Percentiles rank a stretch among this genome's conserved stretches.
phyloP scores from a whole-genome alignment of 2,113 vertebrate genomes.

The Seriola rivoliana region DNA sequence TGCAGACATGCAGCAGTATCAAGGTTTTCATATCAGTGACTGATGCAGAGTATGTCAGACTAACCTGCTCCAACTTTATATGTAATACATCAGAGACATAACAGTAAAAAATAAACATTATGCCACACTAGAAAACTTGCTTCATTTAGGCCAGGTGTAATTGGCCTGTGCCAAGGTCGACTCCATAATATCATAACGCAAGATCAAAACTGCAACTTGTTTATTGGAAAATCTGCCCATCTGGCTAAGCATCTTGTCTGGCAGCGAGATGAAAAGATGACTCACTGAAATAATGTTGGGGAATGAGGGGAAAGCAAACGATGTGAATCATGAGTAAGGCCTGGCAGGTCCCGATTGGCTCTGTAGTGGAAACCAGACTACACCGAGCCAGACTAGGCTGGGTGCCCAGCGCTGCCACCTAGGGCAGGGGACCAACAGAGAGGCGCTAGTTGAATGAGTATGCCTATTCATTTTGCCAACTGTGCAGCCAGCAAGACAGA shows the following conservation, averaged over 20 bases:
- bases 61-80: slow-evolving; percentile 18
- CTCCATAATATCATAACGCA: slow-evolving; percentile 56
- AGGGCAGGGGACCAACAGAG: slow-evolving; percentile 68
- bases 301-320: slow-evolving; percentile 63
- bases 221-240: slow-evolving; percentile 75
- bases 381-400: slow-evolving; percentile 66
- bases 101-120: slow-evolving; percentile 5
- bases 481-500: slow-evolving; percentile 52
- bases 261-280: slow-evolving; percentile 75
- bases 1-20: not conserved
- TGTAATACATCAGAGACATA: slow-evolving; percentile 46
- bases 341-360: slow-evolving; percentile 62
- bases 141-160: slow-evolving; percentile 42
- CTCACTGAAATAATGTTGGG: slow-evolving; percentile 71
- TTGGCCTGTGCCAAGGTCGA: slow-evolving; percentile 47
- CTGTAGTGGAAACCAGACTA: slow-evolving; percentile 57
- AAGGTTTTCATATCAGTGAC: slow-evolving; percentile 26
- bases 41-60: slow-evolving; percentile 33
- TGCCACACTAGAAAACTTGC: slow-evolving; percentile 42
- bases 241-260: slow-evolving; percentile 71
- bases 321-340: slow-evolving; percentile 71
- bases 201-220: slow-evolving; percentile 77
- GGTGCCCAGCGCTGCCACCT: slow-evolving; percentile 67
- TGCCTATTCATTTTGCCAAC: slow-evolving; percentile 65
- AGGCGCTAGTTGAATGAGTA: slow-evolving; percentile 58